Evolutionary conservation across 2,113 vertebrate genomes (phyloP).

Genomic region (Dasypus novemcinctus): DNA sequence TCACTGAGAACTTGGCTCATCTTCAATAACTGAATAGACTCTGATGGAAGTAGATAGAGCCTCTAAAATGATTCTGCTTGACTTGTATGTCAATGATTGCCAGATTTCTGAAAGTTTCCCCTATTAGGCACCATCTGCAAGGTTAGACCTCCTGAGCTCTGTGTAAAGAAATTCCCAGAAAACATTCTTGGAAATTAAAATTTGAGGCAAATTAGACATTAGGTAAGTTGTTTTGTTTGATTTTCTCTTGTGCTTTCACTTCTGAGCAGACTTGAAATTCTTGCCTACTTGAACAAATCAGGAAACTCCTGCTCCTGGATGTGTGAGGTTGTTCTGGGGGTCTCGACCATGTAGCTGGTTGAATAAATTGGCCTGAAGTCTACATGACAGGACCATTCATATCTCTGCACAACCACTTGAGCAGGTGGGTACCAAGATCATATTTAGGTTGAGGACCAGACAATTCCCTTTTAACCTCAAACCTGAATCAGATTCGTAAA

Average conservation of each 20-base stretch:
- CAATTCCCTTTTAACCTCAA: not conserved
- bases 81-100: not conserved
- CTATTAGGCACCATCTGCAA: not conserved
- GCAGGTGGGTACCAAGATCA: not conserved
- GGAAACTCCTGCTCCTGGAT: not conserved
- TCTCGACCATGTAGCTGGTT: not conserved
- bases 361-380: not conserved
- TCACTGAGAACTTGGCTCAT: not conserved
- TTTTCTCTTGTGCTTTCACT: conserved; percentile 10
- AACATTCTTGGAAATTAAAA: not conserved
- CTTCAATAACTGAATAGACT: not conserved
- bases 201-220: conserved; percentile 23
- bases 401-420: not conserved
- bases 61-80: not conserved
- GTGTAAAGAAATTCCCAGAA: not conserved
- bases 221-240: not conserved
- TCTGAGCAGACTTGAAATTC: not conserved
- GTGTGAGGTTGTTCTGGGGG: not conserved
- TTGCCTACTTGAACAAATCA: not conserved
- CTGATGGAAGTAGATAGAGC: not conserved
- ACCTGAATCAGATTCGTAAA: not conserved
- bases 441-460: not conserved
- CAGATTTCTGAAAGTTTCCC: not conserved
- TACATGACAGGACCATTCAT: not conserved
- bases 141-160: not conserved